Evolutionary conservation across 2,113 vertebrate species (phyloP), one percentile per base, ranked within the genome.

Genomic region (Sigmodon hispidus): DNA sequence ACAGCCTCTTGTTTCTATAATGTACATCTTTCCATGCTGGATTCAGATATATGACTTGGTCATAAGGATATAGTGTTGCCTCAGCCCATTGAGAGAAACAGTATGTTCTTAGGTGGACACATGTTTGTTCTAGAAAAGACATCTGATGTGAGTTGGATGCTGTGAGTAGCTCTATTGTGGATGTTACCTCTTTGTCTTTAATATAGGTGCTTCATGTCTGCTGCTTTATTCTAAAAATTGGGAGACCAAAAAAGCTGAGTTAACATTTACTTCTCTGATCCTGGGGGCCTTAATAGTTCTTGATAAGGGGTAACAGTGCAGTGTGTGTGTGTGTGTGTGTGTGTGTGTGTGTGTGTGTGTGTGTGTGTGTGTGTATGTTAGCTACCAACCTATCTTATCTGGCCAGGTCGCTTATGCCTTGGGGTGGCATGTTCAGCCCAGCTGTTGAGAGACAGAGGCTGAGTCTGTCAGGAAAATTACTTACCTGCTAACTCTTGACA

Each of bases 141-240:
- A 0, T 17, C 45, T 17, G 8, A 63, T 48, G 10, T 16, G 17
- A 72, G 8, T 10, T 11, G 0, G 65, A 17, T 43, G 55, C 57
- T 1, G 6, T 2, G 34, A 34, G 3, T 22, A 16, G 8, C 19
- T 3, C 26, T 26, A 4, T 31, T 55, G 7, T 45, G 48, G 36
- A 3, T n/a, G 0, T 13, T 52, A 19, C 59, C 52, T 61, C 76
- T 80, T n/a, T 40, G 12, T 80, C 40, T 50, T 90, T 67, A 50
- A 26, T 73, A 29, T 29, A 17, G 40, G 12, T 81, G 36, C 26
- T 90, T 36, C 52, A 10, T 40, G n/a, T 67, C 69, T 63, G 6
- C 91, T 21, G 36, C 45, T 43, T 83, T 57, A 69, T 94, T 95
- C 87, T 96, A 80, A 93, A 85, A 89, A 70, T 40, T 31, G 24